A percentile compares a stretch with the other conserved stretches of the same genome.
These are phyloP conservation scores for Rhinoderma darwinii DNA, from an alignment of 2,113 vertebrate genomes.

Conservation along the genomic window DNA sequence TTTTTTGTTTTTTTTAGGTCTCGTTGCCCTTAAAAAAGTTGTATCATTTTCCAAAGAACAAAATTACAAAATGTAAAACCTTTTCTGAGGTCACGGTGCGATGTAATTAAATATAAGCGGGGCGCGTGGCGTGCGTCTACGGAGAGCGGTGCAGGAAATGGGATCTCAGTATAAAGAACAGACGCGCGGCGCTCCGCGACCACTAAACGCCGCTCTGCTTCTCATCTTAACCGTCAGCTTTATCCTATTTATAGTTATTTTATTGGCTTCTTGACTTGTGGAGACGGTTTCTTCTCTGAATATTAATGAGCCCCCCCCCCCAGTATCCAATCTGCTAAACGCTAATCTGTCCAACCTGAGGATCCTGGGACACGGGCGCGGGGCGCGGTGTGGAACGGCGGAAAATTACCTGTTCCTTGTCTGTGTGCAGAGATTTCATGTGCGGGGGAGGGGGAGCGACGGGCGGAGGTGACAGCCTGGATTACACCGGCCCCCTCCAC, in stretches of 20 bases:
- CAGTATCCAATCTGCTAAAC: conserved; percentile 31
- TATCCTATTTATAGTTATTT: conserved; percentile 44
- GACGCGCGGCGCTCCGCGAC: not conserved
- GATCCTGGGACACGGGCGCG: conserved; percentile 52
- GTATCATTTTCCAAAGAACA: not conserved
- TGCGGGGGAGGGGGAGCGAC: conserved; percentile 64
- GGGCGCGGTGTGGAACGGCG: conserved; percentile 51
- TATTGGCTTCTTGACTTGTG: conserved; percentile 39
- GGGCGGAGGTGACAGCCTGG: conserved; percentile 16
- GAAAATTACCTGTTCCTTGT: conserved; percentile 54
- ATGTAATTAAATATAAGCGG: not conserved
- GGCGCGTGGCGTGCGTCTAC: not conserved
- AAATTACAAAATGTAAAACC: too few relatives aligned
- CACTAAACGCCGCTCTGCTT: not conserved
- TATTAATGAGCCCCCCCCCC: conserved; percentile 34
- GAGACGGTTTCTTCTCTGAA: conserved; percentile 36
- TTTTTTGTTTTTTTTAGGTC: too few relatives aligned
- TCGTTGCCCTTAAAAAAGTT: too few relatives aligned
- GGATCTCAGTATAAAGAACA: not conserved
- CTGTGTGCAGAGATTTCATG: conserved; percentile 41
- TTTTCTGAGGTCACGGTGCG: not conserved
- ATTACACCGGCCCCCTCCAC: not conserved
- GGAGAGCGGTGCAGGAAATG: not conserved
- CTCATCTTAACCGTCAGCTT: conserved; percentile 8
- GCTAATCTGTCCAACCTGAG: conserved; percentile 49